A percentile compares a stretch with the other conserved stretches of the same genome.
phyloP scores from a whole-genome alignment of 2,113 vertebrate genomes.

The Myrmecobius fasciatus region DNA sequence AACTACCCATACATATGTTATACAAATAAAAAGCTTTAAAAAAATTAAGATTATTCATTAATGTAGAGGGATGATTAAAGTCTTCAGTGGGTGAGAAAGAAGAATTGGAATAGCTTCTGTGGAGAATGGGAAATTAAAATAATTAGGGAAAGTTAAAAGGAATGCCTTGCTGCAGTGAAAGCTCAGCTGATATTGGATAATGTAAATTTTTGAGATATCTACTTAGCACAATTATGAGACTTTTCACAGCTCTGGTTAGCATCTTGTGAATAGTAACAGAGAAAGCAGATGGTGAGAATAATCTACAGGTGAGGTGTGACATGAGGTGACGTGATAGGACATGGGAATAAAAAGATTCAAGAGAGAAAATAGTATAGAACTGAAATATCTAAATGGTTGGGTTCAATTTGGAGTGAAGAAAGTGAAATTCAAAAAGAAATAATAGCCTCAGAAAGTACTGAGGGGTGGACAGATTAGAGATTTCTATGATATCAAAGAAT shows the following conservation, averaged over 20 bases:
- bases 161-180: neutral
- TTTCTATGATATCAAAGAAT: neutral
- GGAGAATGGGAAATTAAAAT: neutral
- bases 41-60: neutral
- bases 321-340: rapidly evolving
- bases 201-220: neutral
- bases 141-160: neutral
- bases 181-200: neutral
- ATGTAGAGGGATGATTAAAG: neutral
- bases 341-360: too few relatives aligned
- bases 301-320: neutral
- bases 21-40: too few relatives aligned
- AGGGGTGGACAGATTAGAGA: neutral
- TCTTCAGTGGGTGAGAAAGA: neutral
- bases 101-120: neutral
- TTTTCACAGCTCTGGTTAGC: neutral
- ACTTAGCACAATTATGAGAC: neutral
- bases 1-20: too few relatives aligned
- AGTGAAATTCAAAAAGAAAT: neutral
- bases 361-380: neutral
- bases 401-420: neutral
- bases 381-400: neutral
- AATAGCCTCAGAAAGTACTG: too few relatives aligned
- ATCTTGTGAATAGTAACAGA: too few relatives aligned
- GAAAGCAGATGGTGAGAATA: too few relatives aligned